phyloP scores from a whole-genome alignment of 2,888 invertebrate species.

The Acronicta alni region DNA sequence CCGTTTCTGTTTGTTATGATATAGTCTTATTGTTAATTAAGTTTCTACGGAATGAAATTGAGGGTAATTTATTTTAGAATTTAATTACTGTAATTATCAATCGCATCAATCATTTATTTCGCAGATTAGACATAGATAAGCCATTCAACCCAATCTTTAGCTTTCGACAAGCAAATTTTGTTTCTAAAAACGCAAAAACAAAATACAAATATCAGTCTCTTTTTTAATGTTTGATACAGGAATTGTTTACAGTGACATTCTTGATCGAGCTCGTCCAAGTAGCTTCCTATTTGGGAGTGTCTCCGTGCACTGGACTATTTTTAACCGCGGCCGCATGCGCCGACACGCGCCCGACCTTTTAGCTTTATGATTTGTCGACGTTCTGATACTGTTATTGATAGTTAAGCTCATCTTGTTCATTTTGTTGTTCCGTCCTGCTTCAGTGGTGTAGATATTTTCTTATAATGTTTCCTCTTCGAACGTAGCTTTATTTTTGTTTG shows the following conservation, averaged over 20 bases:
- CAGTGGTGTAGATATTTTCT: slow-evolving; percentile 41
- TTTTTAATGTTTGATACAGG: slow-evolving; percentile 24
- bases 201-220: not conserved
- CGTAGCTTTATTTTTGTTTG: slow-evolving; percentile 39
- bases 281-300: slow-evolving; percentile 83
- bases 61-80: slow-evolving; percentile 16
- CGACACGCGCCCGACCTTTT: slow-evolving; percentile 80
- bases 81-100: slow-evolving; percentile 4
- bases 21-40: slow-evolving; percentile 15
- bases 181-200: not conserved
- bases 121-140: not conserved
- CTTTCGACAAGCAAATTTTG: not conserved
- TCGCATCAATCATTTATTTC: slow-evolving; percentile 6
- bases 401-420: slow-evolving; percentile 56
- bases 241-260: slow-evolving; percentile 55
- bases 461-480: slow-evolving; percentile 54
- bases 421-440: slow-evolving; percentile 41
- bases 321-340: slow-evolving; percentile 75
- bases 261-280: slow-evolving; percentile 69
- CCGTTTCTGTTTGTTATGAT: slow-evolving; percentile 11
- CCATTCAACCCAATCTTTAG: not conserved
- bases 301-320: slow-evolving; percentile 78
- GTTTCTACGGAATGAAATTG: slow-evolving; percentile 22
- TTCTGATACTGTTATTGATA: slow-evolving; percentile 73
- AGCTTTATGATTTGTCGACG: slow-evolving; percentile 78